phyloP scores from a whole-genome alignment of 2,888 invertebrate genomes.

The Drosophila cognata region DNA sequence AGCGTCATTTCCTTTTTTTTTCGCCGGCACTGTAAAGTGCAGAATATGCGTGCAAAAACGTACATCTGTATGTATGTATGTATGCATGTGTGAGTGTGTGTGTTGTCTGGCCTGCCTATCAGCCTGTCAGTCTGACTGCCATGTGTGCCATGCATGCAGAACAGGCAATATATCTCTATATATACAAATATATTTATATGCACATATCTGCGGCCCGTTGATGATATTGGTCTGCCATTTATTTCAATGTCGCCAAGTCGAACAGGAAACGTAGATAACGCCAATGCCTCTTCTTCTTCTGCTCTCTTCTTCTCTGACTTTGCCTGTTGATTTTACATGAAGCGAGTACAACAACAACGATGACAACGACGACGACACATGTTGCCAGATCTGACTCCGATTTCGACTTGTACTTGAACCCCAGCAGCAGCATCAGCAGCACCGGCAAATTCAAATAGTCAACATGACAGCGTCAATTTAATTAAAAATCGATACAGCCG shows the following conservation, averaged over 20 bases:
- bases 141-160: constrained; percentile 66
- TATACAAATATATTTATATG: not conserved
- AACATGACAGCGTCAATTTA: constrained; percentile 24
- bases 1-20: not conserved
- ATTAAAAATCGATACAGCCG: constrained; percentile 43
- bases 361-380: constrained; percentile 44
- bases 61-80: constrained; percentile 5
- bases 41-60: constrained; percentile 13
- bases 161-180: constrained; percentile 21
- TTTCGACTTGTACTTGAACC: not conserved
- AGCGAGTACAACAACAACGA: constrained; percentile 15
- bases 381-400: constrained; percentile 43
- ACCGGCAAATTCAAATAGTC: constrained; percentile 43
- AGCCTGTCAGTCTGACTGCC: constrained; percentile 30
- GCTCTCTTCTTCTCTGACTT: constrained; percentile 2
- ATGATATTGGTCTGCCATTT: constrained; percentile 62
- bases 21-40: not conserved
- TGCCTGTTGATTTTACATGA: constrained; percentile 37
- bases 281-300: constrained; percentile 19
- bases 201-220: constrained; percentile 7
- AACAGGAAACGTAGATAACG: constrained; percentile 73
- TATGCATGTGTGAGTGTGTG: constrained; percentile 49
- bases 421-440: constrained; percentile 6
- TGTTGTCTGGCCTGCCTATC: constrained; percentile 47
- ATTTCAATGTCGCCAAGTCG: constrained; percentile 59